phyloP scores from a whole-genome alignment of 2,113 vertebrate species.

The Procapra przewalskii region DNA sequence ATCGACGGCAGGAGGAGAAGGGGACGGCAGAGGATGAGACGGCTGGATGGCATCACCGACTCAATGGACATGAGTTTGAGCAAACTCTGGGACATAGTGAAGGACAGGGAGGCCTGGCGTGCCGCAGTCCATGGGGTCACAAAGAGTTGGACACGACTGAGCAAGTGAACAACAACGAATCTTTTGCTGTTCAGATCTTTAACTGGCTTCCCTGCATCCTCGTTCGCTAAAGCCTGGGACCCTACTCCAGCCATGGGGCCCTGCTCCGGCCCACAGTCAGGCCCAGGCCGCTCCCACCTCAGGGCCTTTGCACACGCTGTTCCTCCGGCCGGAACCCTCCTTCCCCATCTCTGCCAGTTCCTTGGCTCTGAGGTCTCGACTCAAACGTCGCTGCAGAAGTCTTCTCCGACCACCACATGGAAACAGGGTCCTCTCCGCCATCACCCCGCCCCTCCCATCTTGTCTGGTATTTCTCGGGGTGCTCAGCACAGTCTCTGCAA shows the following conservation, averaged over 20 bases:
- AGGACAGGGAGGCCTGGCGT: not conserved
- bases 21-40: not conserved
- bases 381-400: not conserved
- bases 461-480: not conserved
- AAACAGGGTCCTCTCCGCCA: fast-evolving
- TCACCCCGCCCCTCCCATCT: not conserved
- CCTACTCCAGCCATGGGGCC: not conserved
- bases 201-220: not conserved
- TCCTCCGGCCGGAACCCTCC: not conserved
- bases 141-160: not conserved
- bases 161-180: fast-evolving
- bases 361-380: not conserved
- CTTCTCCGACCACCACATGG: not conserved
- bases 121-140: not conserved
- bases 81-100: not conserved
- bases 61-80: not conserved
- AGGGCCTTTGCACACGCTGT: not conserved
- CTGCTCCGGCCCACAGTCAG: not conserved
- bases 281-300: fast-evolving
- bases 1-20: not conserved
- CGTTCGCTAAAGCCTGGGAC: not conserved
- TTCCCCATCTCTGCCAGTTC: not conserved
- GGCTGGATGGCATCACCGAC: not conserved
- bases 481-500: not conserved
- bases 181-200: not conserved